Evolutionary conservation across 2,888 invertebrate species (phyloP).

Genomic region (Smittia sp.): DNA sequence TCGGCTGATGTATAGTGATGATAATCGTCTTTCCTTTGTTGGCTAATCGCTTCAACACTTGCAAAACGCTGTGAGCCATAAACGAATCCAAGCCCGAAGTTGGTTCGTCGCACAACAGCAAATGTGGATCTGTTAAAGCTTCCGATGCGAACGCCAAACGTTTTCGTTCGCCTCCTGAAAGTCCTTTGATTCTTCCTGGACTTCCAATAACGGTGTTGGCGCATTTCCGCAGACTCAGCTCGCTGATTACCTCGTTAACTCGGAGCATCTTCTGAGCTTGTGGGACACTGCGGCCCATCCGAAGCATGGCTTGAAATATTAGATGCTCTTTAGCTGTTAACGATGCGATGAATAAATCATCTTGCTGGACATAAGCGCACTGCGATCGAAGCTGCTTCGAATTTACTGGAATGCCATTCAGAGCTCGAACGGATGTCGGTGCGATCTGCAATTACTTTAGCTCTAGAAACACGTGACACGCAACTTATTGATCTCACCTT

Average conservation of each 20-base stretch:
- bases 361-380: conserved; percentile 91
- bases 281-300: conserved; percentile 77
- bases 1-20: conserved; percentile 93
- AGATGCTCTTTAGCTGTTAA: conserved; percentile 87
- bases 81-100: conserved; percentile 95
- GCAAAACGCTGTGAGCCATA: conserved; percentile 92
- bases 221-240: conserved; percentile 80
- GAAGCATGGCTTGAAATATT: conserved; percentile 70
- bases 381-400: conserved; percentile 70
- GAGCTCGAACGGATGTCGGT: conserved; percentile 56
- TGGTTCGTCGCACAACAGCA: conserved; percentile 96
- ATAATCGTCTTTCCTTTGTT: conserved; percentile 66
- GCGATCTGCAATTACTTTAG: conserved; percentile 45
- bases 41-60: conserved; percentile 71
- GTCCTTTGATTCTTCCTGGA: conserved; percentile 82
- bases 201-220: conserved; percentile 87
- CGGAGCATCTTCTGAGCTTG: conserved; percentile 70
- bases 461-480: too few relatives aligned
- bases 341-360: conserved; percentile 88
- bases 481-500: conserved; percentile 56
- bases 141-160: conserved; percentile 95
- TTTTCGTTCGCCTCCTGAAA: conserved; percentile 96
- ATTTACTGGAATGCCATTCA: conserved; percentile 76
- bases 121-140: conserved; percentile 88
- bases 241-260: conserved; percentile 82